Percentiles rank a stretch among this genome's conserved stretches.
These are phyloP conservation scores for Lithodes maja DNA, from an alignment of 2,888 invertebrate species.

Conservation along the genomic window DNA sequence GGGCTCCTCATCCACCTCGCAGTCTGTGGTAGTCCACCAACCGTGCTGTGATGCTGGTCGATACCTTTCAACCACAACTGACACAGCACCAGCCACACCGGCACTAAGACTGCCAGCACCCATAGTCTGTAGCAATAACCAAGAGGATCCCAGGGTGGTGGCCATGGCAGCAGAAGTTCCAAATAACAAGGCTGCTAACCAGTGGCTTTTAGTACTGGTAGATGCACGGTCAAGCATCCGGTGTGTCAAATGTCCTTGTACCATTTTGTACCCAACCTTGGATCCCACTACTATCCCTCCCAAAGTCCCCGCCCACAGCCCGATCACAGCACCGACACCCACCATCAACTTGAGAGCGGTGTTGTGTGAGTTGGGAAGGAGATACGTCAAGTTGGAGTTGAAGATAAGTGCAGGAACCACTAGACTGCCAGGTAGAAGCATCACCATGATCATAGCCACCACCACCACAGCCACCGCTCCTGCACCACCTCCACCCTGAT, in stretches of 20 bases:
- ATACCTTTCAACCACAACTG: neutral
- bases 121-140: neutral
- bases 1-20: neutral
- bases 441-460: neutral
- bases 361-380: neutral
- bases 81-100: neutral
- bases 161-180: neutral
- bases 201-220: neutral
- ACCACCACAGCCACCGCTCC: neutral
- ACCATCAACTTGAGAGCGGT: neutral
- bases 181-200: neutral
- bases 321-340: neutral
- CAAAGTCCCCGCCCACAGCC: neutral
- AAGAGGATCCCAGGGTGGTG: neutral
- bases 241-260: neutral
- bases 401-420: neutral
- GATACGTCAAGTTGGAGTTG: neutral
- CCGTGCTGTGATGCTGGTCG: neutral
- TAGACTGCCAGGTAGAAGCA: neutral
- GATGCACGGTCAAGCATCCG: neutral
- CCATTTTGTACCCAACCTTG: neutral
- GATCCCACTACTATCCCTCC: neutral
- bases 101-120: neutral
- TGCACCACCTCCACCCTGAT: neutral
- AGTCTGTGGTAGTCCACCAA: neutral